Evolutionary conservation across 37 sponge, comb jelly and placozoan species (phyloP).

Genomic region (Chondrosia reniformis): DNA sequence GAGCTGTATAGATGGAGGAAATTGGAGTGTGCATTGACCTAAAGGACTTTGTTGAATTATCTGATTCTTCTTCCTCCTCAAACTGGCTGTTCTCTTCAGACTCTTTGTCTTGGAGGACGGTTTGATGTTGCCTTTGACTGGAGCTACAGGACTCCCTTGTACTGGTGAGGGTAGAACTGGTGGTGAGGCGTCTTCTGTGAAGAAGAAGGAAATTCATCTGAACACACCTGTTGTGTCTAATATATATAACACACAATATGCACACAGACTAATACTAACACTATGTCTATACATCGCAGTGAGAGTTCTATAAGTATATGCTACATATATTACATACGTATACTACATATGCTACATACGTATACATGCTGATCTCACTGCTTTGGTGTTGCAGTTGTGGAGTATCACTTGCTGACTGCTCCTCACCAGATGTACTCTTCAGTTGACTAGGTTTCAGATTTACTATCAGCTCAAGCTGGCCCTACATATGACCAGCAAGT

Average conservation of each 20-base stretch:
- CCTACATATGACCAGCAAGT: not conserved
- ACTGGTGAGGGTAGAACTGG: not conserved
- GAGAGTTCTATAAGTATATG: too few relatives aligned
- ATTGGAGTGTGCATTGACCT: not conserved
- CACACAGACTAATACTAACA: too few relatives aligned
- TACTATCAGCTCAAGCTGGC: not conserved
- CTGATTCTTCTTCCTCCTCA: not conserved
- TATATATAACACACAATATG: too few relatives aligned
- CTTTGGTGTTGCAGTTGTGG: not conserved
- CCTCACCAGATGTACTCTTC: too few relatives aligned
- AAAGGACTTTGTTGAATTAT: not conserved
- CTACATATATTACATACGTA: not conserved
- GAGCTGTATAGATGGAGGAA: not conserved
- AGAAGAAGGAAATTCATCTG: too few relatives aligned
- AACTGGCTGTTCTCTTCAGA: conserved; percentile 9
- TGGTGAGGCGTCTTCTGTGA: too few relatives aligned
- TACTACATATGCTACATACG: not conserved
- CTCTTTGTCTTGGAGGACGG: not conserved
- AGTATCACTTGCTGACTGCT: not conserved
- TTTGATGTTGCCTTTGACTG: not conserved
- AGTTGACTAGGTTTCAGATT: not conserved
- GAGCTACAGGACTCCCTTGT: not conserved
- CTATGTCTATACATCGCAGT: too few relatives aligned
- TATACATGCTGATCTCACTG: not conserved
- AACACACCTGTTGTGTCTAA: too few relatives aligned